Conservation (phyloP, 2,888 invertebrate species). For the Stenichneumon culpator region DNA sequence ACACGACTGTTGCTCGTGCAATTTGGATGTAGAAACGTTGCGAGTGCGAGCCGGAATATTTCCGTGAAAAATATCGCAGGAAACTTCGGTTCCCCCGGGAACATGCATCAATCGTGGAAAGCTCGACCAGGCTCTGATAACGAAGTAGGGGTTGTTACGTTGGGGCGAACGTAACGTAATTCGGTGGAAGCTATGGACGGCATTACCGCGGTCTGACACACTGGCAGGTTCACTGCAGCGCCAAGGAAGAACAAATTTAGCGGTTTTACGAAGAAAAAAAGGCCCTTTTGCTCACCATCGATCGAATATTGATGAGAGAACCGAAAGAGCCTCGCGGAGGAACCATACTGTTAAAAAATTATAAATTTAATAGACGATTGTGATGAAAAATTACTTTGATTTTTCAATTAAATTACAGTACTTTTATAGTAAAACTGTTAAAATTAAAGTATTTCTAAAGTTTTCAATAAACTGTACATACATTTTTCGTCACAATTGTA, state of each 20-base stretch:
- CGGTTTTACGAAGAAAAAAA: background rate
- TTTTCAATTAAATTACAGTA: no score
- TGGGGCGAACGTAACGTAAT: constrained; percentile 37
- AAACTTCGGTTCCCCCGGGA: background rate
- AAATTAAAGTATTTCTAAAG: no score
- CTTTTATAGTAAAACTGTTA: no score
- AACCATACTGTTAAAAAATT: background rate
- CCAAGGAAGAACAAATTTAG: background rate
- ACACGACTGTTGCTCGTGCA: background rate
- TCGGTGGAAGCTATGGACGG: constrained; percentile 3
- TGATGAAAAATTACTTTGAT: no score
- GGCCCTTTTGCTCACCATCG: background rate
- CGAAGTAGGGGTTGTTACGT: constrained; percentile 41
- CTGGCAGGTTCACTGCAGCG: background rate
- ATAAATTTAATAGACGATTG: background rate
- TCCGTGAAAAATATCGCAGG: constrained; percentile 20
- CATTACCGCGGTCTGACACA: background rate
- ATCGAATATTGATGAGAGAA: constrained; percentile 41
- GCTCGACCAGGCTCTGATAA: background rate
- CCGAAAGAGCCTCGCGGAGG: background rate
- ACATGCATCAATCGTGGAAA: background rate
- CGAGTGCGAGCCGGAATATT: background rate
- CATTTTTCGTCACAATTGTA: no score
- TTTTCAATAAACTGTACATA: no score
- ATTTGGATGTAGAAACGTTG: background rate